Evolutionary conservation across 2,888 invertebrate species (phyloP).

Genomic region (Conistra vaccinii): DNA sequence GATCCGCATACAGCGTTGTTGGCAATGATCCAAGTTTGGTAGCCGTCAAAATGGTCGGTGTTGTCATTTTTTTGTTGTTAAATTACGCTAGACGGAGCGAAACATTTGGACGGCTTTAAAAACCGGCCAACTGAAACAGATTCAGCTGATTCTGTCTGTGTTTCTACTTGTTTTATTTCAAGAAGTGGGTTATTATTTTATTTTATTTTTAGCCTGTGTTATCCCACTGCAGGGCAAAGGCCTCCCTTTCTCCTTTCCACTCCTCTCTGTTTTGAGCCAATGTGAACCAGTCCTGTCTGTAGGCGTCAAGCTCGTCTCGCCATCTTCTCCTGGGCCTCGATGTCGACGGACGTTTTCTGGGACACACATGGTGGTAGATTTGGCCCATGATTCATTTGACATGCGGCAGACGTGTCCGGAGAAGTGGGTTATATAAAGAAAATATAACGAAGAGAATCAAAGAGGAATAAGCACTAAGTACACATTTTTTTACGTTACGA

Average conservation of each 20-base stretch:
- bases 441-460: not conserved
- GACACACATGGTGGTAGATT: too few relatives aligned
- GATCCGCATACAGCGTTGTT: constrained; percentile 49
- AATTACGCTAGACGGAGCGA: constrained; percentile 60
- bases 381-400: too few relatives aligned
- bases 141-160: constrained; percentile 10
- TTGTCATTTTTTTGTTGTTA: constrained; percentile 57
- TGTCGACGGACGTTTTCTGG: too few relatives aligned
- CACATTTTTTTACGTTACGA: too few relatives aligned
- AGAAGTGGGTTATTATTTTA: not conserved
- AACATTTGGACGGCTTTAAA: constrained; percentile 53
- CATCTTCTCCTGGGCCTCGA: too few relatives aligned
- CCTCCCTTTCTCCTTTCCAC: too few relatives aligned
- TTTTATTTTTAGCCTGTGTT: too few relatives aligned
- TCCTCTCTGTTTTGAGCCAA: too few relatives aligned
- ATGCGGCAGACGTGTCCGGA: too few relatives aligned
- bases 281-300: too few relatives aligned
- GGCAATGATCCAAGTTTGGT: constrained; percentile 57
- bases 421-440: not conserved
- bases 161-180: constrained; percentile 20
- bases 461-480: not conserved
- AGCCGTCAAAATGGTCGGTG: constrained; percentile 60
- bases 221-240: too few relatives aligned
- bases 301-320: too few relatives aligned
- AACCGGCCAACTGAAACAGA: constrained; percentile 42